Percentiles rank a stretch among this genome's conserved stretches.
Conservation (phyloP, 1,140 invertebrate genomes). For the Oreohelix idahoensis region DNA sequence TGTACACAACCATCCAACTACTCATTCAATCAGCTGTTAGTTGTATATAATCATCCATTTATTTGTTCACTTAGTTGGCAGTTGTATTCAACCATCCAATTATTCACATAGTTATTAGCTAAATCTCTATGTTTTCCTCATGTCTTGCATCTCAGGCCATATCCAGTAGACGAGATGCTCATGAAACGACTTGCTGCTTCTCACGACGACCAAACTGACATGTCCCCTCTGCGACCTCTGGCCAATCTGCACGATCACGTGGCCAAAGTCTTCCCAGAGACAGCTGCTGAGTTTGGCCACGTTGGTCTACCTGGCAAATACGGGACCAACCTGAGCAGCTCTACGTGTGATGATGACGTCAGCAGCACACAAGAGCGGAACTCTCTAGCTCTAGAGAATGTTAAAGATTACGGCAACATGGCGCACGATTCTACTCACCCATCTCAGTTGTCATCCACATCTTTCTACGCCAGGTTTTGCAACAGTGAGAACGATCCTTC, state of each 20-base stretch:
- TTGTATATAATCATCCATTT: no score
- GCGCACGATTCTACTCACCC: slow-evolving; percentile 4
- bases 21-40: no score
- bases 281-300: not conserved
- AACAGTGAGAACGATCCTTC: not conserved
- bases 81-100: no score
- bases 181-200: slow-evolving; percentile 1
- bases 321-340: not conserved
- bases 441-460: not conserved
- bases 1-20: no score
- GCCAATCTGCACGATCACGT: slow-evolving; percentile 34
- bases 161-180: not conserved
- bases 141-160: not conserved
- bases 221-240: slow-evolving; percentile 30
- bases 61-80: no score
- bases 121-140: not conserved
- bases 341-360: not conserved
- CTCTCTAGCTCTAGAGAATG: not conserved
- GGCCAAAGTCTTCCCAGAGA: slow-evolving; percentile 20
- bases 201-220: slow-evolving; percentile 7
- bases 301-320: not conserved
- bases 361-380: not conserved
- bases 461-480: slow-evolving; percentile 23
- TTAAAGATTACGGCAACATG: not conserved
- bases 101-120: no score